Percentiles rank a stretch among this genome's conserved stretches.
These are phyloP conservation scores for Antedon mediterranea DNA, from an alignment of 53 echinoderm and acorn worm species.

Conservation along the genomic window DNA sequence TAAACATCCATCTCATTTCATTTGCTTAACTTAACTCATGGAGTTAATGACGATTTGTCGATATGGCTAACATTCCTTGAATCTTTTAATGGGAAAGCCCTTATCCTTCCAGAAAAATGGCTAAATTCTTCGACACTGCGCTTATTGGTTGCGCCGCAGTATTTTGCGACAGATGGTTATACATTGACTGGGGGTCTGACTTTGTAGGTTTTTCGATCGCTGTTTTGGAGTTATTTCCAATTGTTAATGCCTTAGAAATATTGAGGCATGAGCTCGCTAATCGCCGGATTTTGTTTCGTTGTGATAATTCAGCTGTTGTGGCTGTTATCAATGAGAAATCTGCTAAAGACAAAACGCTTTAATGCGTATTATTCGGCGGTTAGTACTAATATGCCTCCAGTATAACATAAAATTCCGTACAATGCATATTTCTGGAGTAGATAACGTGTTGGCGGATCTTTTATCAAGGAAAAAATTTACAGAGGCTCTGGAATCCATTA, in stretches of 20 bases:
- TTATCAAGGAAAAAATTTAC: conserved; percentile 26
- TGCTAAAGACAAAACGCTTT: conserved; percentile 5
- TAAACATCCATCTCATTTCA: conserved; percentile 2
- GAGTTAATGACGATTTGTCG: conserved; percentile 12
- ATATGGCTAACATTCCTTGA: conserved; percentile 21
- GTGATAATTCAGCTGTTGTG: conserved; percentile 29
- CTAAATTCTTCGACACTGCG: neutral
- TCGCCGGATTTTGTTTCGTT: conserved; percentile 10
- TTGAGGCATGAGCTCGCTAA: conserved; percentile 17
- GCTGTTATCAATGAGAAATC: conserved; percentile 24
- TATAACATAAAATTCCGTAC: conserved; percentile 14
- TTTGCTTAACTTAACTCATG: conserved; percentile 12
- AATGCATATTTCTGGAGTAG: conserved; percentile 2
- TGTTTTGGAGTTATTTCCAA: conserved; percentile 19
- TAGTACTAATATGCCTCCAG: conserved; percentile 15
- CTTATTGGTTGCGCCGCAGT: conserved; percentile 28
- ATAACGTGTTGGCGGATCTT: conserved; percentile 24
- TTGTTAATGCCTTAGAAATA: conserved; percentile 6
- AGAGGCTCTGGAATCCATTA: neutral
- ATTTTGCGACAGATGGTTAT: conserved; percentile 23
- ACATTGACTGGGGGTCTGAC: neutral
- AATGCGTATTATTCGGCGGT: conserved; percentile 5
- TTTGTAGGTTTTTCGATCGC: conserved; percentile 14
- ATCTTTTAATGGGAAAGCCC: conserved; percentile 19
- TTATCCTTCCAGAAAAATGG: conserved; percentile 9